A percentile compares a stretch with the other conserved stretches of the same genome.
Evolutionary conservation across 2,113 vertebrate species (phyloP).

Genomic region (Petrocephalus microphthalmus): DNA sequence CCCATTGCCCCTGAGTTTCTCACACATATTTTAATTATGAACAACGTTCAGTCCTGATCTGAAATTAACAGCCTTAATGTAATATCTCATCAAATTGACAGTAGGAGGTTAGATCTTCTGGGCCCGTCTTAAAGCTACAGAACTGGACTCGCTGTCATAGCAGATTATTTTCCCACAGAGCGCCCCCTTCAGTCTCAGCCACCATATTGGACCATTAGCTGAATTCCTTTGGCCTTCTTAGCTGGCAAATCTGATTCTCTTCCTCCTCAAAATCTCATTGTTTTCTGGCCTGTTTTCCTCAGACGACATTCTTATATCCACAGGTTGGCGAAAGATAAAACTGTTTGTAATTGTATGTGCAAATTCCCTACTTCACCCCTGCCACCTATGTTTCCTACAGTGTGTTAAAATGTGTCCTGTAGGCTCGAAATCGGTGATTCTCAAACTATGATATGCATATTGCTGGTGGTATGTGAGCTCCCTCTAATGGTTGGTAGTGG

Average conservation of each 20-base stretch:
- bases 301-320: neutral
- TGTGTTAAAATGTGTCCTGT: neutral
- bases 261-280: neutral
- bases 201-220: neutral
- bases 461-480: neutral
- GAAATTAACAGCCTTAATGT: neutral
- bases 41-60: neutral
- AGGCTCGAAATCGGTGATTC: neutral
- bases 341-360: neutral
- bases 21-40: neutral
- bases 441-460: neutral
- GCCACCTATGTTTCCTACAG: neutral
- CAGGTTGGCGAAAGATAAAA: neutral
- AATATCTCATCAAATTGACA: neutral
- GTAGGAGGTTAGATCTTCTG: neutral
- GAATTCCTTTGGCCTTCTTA: neutral
- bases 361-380: neutral
- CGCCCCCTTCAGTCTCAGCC: neutral
- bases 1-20: neutral
- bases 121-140: neutral
- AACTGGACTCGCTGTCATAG: neutral
- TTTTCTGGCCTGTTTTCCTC: neutral
- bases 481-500: neutral
- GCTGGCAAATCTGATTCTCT: neutral
- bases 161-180: neutral